A percentile compares a stretch with the other conserved stretches of the same genome.
Conservation (phyloP, 2,797 vertebrate genomes). For the Characodon lateralis region DNA sequence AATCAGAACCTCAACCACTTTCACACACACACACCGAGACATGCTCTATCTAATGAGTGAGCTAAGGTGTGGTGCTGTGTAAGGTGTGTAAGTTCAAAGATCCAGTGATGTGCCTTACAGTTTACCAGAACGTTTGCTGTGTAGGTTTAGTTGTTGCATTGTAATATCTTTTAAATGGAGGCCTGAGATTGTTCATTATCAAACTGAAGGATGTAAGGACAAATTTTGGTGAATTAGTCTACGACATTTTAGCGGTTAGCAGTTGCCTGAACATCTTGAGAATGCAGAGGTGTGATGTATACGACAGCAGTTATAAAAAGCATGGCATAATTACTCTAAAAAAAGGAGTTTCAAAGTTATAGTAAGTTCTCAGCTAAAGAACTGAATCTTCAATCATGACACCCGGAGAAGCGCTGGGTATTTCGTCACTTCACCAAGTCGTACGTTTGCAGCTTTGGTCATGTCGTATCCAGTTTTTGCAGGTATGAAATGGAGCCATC, state of each 20-base stretch:
- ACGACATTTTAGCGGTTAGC: background rate
- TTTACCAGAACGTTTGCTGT: slow-evolving; percentile 13
- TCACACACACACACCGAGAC: slow-evolving; percentile 46
- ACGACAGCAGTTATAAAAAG: slow-evolving; percentile 44
- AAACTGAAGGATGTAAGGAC: background rate
- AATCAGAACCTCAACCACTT: slow-evolving; percentile 45
- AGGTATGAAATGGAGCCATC: background rate
- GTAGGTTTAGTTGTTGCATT: background rate
- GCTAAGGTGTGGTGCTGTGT: slow-evolving; percentile 60
- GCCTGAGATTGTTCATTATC: background rate
- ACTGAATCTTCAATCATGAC: slow-evolving; percentile 32
- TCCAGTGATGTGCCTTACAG: slow-evolving; percentile 11
- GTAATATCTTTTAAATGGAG: background rate
- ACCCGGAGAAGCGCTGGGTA: slow-evolving; percentile 7
- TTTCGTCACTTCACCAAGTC: background rate
- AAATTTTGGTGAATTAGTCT: background rate
- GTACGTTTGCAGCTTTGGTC: background rate
- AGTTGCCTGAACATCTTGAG: background rate
- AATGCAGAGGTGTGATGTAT: slow-evolving; percentile 37
- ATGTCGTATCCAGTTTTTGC: background rate
- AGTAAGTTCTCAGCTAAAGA: slow-evolving; percentile 36
- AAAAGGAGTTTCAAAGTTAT: slow-evolving; percentile 28
- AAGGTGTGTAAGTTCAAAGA: slow-evolving; percentile 64
- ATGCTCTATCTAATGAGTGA: slow-evolving; percentile 26
- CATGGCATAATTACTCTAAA: slow-evolving; percentile 37